Conservation (phyloP, 2,888 invertebrate species). For the Pristionchus arcanus region DNA sequence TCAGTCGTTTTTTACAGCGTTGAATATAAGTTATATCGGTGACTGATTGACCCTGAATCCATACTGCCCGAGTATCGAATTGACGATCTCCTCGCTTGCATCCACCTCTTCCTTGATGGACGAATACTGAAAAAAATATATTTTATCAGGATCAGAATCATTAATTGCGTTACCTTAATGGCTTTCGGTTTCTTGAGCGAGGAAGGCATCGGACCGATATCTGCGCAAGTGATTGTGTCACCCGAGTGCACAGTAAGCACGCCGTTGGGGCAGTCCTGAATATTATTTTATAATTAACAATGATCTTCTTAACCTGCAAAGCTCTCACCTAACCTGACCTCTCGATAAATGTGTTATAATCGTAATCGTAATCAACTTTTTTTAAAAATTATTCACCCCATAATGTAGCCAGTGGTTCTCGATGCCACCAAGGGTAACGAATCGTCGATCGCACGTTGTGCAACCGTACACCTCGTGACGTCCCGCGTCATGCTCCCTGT, state of each 20-base stretch:
- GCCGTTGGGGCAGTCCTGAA: not conserved
- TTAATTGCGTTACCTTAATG: not conserved
- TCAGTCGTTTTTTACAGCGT: not conserved
- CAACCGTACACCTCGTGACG: conserved; percentile 48
- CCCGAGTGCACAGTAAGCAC: not conserved
- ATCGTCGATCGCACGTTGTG: conserved; percentile 13
- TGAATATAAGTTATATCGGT: not conserved
- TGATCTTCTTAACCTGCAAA: not conserved
- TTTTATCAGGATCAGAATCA: not conserved
- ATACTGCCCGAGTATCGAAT: not conserved
- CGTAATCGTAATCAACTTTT: not conserved
- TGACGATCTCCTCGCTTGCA: not conserved
- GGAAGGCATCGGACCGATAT: not conserved
- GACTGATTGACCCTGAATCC: not conserved
- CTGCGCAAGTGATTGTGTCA: not conserved
- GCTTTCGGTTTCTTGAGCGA: not conserved
- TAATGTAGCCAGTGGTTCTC: conserved; percentile 55
- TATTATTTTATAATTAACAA: not conserved
- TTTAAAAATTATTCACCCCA: not conserved
- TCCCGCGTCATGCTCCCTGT: not conserved
- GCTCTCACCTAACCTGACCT: not conserved
- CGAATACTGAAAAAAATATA: not conserved
- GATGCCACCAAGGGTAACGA: conserved; percentile 46
- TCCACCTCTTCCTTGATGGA: not conserved
- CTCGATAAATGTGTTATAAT: too few species aligned